Base-by-base conservation (phyloP, 2,113 vertebrate species). In the Meleagris gallopavo region DNA sequence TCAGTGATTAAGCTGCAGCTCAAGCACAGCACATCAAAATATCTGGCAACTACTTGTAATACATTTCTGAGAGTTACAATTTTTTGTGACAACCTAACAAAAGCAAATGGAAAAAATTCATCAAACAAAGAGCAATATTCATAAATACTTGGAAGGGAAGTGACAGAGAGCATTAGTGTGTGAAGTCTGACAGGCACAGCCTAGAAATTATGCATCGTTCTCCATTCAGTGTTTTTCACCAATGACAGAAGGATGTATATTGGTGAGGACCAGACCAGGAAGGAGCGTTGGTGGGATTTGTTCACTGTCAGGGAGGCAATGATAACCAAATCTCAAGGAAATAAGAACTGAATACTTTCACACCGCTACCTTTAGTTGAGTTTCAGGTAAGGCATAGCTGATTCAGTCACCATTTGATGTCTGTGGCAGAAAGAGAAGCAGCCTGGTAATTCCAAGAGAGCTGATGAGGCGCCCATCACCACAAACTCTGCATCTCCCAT, bases 71-170 rank as follows among this genome's bases (percentile, higher is more conserved):
- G 21, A 83, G 8, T 82, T 48, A 46, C 50, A 83, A 16, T 70
- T 43, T 86, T 27, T 66, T 87, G 83, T 83, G 83, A 83, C 45
- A 90, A 40, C 43, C 45, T 60, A 50, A 91, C 61, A 93, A 78
- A 7, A 65, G 45, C 34, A 93, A 86, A 69, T 29, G 4, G 32
- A 79, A 57, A 55, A 78, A 78, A 85, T 55, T 60, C 8, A 73
- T 81, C 74, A 88, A 45, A 65, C 6, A 40, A 69, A 27, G 16
- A 73, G 30, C 12, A 81, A 72, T 20, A 40, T 30, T 77, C 45
- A 57, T 22, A 95, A 84, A 84, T 20, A 77, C 7, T 19, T 38
- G 27, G 29, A 81, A 64, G 5, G 16, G 6, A 80, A 73, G 46
- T 30, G 54, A 54, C 5, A 54, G n/a, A 57, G 79, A 83, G 43